phyloP scores from a whole-genome alignment of 2,888 invertebrate species.

The Rotaria sp. region DNA sequence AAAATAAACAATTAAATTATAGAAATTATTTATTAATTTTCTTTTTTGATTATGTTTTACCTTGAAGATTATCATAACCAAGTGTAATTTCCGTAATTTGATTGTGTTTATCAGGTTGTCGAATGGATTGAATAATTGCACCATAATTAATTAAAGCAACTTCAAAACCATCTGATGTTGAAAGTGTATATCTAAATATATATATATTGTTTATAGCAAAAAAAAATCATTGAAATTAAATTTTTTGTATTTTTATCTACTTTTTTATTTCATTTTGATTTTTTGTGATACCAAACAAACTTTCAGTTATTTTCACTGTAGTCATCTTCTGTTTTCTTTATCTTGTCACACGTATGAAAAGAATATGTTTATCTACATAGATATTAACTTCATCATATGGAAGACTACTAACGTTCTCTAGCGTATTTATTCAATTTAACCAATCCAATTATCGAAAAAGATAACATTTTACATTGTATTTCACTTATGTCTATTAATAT shows the following conservation, averaged over 20 bases:
- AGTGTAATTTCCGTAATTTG: not conserved
- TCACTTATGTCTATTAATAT: too few species aligned
- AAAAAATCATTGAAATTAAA: not conserved
- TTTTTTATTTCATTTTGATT: not conserved
- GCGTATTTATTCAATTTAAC: not conserved
- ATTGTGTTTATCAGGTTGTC: not conserved
- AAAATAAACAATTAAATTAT: too few species aligned
- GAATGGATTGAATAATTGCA: not conserved
- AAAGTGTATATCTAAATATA: not conserved
- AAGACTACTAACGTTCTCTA: slow-evolving; percentile 11
- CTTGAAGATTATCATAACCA: not conserved
- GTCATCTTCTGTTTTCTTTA: not conserved
- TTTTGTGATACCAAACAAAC: not conserved
- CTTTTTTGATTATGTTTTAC: not conserved
- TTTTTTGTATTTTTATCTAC: not conserved
- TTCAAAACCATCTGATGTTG: not conserved
- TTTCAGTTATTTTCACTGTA: not conserved
- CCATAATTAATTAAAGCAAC: not conserved
- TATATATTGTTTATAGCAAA: not conserved
- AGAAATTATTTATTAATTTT: not conserved
- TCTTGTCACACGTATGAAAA: not conserved
- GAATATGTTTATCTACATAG: not conserved
- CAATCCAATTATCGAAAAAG: not conserved
- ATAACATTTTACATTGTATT: too few species aligned
- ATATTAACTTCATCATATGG: not conserved